Base-by-base conservation (phyloP, 2,113 vertebrate species). In the Leiothrix lutea region DNA sequence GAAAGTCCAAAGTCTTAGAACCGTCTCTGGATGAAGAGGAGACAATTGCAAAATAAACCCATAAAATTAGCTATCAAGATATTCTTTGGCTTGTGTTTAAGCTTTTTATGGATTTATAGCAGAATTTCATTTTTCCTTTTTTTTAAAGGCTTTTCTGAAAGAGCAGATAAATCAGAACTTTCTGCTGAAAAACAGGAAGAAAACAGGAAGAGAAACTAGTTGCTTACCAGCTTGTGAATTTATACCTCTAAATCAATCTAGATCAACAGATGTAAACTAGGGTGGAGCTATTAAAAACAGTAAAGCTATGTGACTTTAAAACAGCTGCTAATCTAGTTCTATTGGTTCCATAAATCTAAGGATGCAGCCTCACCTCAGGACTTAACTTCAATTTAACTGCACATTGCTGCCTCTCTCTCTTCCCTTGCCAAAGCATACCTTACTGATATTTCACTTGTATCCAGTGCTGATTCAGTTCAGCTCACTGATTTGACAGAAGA, bases 401-500 rank as follows among this genome's bases (percentile, higher is more conserved):
- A 38, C 11, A 20, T 33, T 56, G 12, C 47, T 81, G 42, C 35
- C 21, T 73, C 60, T 66, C 51, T 86, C 23, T 25, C 61, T 57
- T 50, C 19, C 40, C 28, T 75, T 88, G 35, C 56, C 69, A 84
- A 78, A 87, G 48, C 36, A 54, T 40, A 61, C 48, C 28, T 77
- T 48, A 35, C 53, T 31, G 70, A 51, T 79, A 35, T 45, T 93
- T 67, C 51, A 74, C n/a, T 71, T 84, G 25, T 28, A 60, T 81
- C 86, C 81, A 47, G 31, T 36, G 31, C 45, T 80, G 60, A 73
- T 78, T 95, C 89, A 67, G 80, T 88, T 93, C 69, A 84, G 36
- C 65, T 95, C 86, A 84, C 84, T 67, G 51, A 74, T 92, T 72
- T 89, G 60, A 78, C 73, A 84, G 83, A 94, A 92, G 67, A 66